phyloP scores from a whole-genome alignment of 2,888 invertebrate genomes.

The Cordilura impudica region DNA sequence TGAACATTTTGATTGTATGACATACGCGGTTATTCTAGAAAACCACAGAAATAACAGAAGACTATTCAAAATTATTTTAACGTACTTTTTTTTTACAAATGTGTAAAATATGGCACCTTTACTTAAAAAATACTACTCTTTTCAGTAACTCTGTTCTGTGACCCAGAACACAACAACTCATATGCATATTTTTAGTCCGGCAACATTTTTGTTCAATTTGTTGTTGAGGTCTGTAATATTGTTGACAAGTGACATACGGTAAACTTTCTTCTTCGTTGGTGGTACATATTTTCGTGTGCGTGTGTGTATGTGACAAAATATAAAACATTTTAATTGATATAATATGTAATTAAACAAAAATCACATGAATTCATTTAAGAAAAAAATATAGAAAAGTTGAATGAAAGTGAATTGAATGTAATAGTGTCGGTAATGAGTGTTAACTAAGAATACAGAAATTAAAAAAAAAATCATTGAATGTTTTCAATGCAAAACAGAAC shows the following conservation, averaged over 20 bases:
- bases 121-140: background rate
- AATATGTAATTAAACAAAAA: background rate
- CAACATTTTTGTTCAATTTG: background rate
- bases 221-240: too few relatives aligned
- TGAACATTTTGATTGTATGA: too few relatives aligned
- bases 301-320: background rate
- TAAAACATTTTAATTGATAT: background rate
- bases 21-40: too few relatives aligned
- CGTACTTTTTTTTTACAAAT: background rate
- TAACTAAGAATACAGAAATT: background rate
- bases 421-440: background rate
- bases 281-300: background rate
- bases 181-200: constrained; percentile 4
- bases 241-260: background rate
- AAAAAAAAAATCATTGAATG: background rate
- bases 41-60: too few relatives aligned
- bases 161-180: background rate
- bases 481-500: background rate
- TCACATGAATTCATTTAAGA: background rate
- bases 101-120: background rate
- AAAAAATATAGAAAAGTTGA: background rate
- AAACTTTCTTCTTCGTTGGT: constrained; percentile 14
- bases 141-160: background rate
- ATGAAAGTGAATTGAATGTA: background rate
- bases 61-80: background rate